Base-by-base conservation (phyloP, 2,113 vertebrate genomes). In the Amazona guildingii region DNA sequence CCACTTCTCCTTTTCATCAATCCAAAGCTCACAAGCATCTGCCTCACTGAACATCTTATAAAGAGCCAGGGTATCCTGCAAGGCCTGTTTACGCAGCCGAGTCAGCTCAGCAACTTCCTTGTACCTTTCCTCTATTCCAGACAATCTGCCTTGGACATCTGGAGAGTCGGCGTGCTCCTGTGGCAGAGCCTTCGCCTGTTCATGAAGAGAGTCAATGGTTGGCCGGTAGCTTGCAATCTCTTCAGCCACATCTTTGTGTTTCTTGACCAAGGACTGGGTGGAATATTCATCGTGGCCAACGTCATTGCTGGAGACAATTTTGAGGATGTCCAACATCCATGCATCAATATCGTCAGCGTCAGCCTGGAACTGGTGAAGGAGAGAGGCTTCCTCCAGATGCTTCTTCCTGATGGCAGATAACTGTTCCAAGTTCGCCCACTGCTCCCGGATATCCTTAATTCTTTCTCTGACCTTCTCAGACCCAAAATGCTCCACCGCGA, bases 1-100 rank as follows among this genome's bases (percentile, higher is more conserved):
- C 99, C 99, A 99, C 97, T 98, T 99, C 97, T 99, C 99, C 98
- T 99, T 99, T 97, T 99, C 99, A 0, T 99, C 99, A 19, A 99
- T 99, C 99, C 99, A 99, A 49, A 99, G 97, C 97, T 99, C 99
- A 57, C 99, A 99, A 91, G 99, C 99, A 41, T 98, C 98, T 11
- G 99, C 99, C 95, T 99, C 99, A 1, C 99, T 99, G 96, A 98
- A 98, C 99, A 99, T 99, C 98, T 98, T 99, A 95, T 99, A 99
- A 54, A 99, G 98, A 11, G 99, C 98, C 68, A 99, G 98, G 7
- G 99, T 99, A 72, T 99, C 99, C 97, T 99, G 99, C 95, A 99
- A 98, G 1, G 99, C 99, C 96, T 99, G 99, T 86, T 99, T 99
- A 75, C 99, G 97, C 78, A 99, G 98, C 35, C 98, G 97, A 0